Evolutionary conservation across 2,113 vertebrate genomes (phyloP), one percentile per base, ranked within the genome.

Genomic region (Anguilla rostrata): DNA sequence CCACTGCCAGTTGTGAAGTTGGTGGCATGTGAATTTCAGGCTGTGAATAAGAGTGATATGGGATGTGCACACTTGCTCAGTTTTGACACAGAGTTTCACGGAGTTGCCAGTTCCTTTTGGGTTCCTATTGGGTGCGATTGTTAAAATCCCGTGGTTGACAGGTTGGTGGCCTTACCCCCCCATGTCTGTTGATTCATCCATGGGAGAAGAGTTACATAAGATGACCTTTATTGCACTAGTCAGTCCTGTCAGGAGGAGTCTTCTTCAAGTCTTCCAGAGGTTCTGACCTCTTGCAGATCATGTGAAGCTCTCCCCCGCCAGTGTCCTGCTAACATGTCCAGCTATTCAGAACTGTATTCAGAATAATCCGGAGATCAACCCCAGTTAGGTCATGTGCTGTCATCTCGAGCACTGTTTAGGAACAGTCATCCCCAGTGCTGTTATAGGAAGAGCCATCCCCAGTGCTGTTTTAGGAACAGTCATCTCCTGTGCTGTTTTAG

Each of bases 201-300:
- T 43, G 79, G 83, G 56, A 53, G 66, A 82, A 39, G 40, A 26
- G 40, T 71, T 87, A 82, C 39, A 39, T 85, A 82, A 82, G 3
- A n/a, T 49, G 40, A 85, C 86, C 9, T 82, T 63, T 85, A 84
- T 87, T 41, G 66, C 16, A 85, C 43, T 75, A 63, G 29, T 49
- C 79, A 82, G 29, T 16, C 18, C 81, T 57, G 29, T 82, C 87
- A 82, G 78, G 84, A 82, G 57, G 63, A 8, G 29, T 85, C 22
- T 87, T 82, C 81, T 39, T 78, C 63, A 87, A 66, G 34, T 63
- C 22, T 71, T 71, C 26, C 22, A 26, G 22, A n/a, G 26, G 57
- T 71, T 20, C 20, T n/a, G 16, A 26, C 20, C 63, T 71, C 63
- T 22, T 71, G 63, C 63, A n/a, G 63, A 71, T n/a, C 63, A 4